Base-by-base conservation (phyloP, 30 jellyfish, hydroid and myxozoan species). In the Pseudorhiza aurosa region DNA sequence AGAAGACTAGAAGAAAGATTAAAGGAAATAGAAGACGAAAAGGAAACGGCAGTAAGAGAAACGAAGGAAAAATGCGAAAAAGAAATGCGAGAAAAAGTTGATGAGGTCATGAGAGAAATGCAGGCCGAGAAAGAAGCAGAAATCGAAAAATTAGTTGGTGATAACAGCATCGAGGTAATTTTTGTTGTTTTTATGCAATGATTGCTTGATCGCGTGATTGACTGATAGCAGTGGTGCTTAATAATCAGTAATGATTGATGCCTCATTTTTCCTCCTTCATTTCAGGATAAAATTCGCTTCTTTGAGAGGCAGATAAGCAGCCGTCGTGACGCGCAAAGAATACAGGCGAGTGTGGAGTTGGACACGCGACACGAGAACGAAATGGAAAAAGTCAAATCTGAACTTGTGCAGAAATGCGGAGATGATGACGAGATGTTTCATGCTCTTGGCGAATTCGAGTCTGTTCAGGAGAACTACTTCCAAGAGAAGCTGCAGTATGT, bases 401-500 rank as follows among this genome's bases (percentile, higher is more conserved):
- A 68, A 36, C 83, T 82, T 36, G 75, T 44, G 28, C 94, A 69
- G 42, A 45, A 56, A 25, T 59, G 77, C 68, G 94, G 94, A 17
- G 86, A 82, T 29, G 94, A 68, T 26, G 86, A 82, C 28, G 94
- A 68, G 19, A 67, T 82, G 86, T 57, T 82, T 31, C 75, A 56
- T 28, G 42, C 83, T 6, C 45, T 82, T 32, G 76, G 83, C 42
- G 80, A 69, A 33, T 82, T 82, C 59, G 94, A 82, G 64, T 27
- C 86, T 49, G 83, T 50, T 1, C 94, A 82, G 28, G 94, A 82
- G 72, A 70, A 82, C 18, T 82, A 82, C 37, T 82, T 82, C 55
- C 67, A 82, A 55, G 94, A 82, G 76, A 68, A 75, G 43, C 79
- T 82, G 62, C 36, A 50, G 22, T 70, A 37, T 69, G 69, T 82